Evolutionary conservation across 1,140 invertebrate species (phyloP).

Genomic region (Antheraea pernyi): DNA sequence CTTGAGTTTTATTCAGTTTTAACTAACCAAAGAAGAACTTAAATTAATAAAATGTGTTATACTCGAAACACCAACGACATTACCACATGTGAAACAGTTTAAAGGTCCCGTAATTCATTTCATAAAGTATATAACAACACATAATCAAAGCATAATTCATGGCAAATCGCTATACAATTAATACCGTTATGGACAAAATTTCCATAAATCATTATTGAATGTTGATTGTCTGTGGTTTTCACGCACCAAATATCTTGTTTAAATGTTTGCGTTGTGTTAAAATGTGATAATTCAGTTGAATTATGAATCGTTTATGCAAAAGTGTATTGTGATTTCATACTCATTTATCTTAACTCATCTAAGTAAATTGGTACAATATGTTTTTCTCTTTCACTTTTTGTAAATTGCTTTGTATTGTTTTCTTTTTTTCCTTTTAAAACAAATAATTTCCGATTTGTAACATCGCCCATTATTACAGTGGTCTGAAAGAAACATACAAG

Average conservation of each 20-base stretch:
- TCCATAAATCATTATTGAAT: constrained; percentile 13
- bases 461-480: too few relatives aligned
- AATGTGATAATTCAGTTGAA: background rate
- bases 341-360: background rate
- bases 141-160: background rate
- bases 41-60: too few relatives aligned
- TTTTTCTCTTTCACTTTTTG: too few relatives aligned
- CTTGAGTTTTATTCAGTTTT: too few relatives aligned
- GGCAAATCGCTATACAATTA: background rate
- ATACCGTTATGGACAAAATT: constrained; percentile 5
- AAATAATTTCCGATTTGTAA: too few relatives aligned
- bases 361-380: background rate
- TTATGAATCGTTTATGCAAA: background rate
- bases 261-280: background rate
- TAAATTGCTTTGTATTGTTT: too few relatives aligned
- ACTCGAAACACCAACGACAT: background rate
- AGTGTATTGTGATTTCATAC: background rate
- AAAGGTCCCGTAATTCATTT: background rate
- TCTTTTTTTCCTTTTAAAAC: too few relatives aligned
- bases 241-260: background rate
- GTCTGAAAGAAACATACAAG: too few relatives aligned
- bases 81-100: background rate
- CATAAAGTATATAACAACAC: background rate
- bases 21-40: too few relatives aligned
- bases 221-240: constrained; percentile 4